Evolutionary conservation across 2,113 vertebrate genomes (phyloP).

Genomic region (Pionites leucogaster): DNA sequence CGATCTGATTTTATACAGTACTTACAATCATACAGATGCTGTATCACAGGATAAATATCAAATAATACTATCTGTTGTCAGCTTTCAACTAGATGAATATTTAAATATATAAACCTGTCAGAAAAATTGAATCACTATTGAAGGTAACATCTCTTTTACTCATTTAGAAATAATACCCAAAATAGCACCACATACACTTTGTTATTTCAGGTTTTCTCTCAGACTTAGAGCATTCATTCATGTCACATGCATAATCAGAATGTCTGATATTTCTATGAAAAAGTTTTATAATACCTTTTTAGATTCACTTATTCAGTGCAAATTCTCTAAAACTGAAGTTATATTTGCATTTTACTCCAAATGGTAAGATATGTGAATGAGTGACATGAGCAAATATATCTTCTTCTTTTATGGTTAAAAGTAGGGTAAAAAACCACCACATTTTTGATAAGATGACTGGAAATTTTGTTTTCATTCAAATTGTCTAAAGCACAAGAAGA

Average conservation of each 20-base stretch:
- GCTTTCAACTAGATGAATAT: neutral
- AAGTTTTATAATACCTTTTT: neutral
- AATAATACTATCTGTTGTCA: neutral
- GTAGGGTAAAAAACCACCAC: fast-evolving
- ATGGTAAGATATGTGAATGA: neutral
- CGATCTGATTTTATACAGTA: too few relatives aligned
- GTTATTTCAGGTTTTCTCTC: neutral
- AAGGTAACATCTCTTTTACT: neutral
- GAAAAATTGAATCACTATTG: neutral
- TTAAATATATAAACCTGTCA: neutral
- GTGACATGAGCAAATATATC: neutral
- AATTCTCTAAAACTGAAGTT: neutral
- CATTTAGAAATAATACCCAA: neutral
- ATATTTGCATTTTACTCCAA: neutral
- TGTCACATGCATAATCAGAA: neutral
- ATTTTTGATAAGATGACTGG: neutral
- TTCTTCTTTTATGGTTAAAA: neutral
- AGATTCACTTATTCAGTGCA: neutral
- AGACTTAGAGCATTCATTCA: neutral
- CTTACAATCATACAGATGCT: neutral
- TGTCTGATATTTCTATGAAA: neutral
- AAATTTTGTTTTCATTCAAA: neutral
- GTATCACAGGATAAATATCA: neutral
- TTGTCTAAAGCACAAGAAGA: neutral
- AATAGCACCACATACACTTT: neutral